phyloP scores from a whole-genome alignment of 92 coral and sea anemone genomes.

The Phymanthus crucifer region DNA sequence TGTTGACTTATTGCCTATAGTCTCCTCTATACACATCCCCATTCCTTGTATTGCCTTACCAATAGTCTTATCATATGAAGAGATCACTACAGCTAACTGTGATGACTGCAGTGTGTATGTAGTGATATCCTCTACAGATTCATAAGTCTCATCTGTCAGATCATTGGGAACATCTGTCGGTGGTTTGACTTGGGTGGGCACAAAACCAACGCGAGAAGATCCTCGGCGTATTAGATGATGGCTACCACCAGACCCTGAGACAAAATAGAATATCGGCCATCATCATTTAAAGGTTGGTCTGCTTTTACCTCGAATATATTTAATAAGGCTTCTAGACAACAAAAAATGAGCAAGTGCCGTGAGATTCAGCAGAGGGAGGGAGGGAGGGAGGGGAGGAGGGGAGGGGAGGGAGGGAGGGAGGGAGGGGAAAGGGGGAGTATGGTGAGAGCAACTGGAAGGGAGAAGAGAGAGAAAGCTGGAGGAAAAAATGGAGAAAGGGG shows the following conservation, averaged over 20 bases:
- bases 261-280: neutral
- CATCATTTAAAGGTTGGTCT: neutral
- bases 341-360: too few species aligned
- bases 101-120: constrained; percentile 73
- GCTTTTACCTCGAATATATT: too few species aligned
- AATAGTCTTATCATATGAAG: constrained; percentile 93
- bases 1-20: too few species aligned
- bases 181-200: constrained; percentile 80
- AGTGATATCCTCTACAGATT: constrained; percentile 74
- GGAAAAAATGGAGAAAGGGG: too few species aligned
- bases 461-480: too few species aligned
- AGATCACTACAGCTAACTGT: constrained; percentile 89
- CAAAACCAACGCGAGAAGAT: constrained; percentile 88
- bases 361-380: too few species aligned
- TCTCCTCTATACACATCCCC: neutral
- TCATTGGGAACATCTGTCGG: constrained; percentile 85
- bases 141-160: constrained; percentile 67
- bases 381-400: too few species aligned
- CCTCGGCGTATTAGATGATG: constrained; percentile 70
- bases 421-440: too few species aligned
- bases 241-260: constrained; percentile 39
- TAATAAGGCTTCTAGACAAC: too few species aligned
- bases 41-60: constrained; percentile 48
- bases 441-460: too few species aligned
- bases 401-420: too few species aligned